Base-by-base conservation (phyloP, 2,888 invertebrate genomes). In the Torymus tubicola region DNA sequence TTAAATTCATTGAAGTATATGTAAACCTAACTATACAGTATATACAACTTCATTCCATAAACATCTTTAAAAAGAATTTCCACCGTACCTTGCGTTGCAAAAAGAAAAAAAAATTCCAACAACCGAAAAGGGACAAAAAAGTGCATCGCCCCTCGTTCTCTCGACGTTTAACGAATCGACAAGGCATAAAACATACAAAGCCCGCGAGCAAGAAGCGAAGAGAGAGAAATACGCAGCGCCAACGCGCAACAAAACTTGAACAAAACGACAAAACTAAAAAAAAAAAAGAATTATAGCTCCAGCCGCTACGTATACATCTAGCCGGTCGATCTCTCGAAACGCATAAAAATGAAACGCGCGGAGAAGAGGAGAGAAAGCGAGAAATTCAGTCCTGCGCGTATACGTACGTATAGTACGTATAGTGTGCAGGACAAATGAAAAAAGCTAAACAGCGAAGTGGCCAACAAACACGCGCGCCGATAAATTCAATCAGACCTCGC, bases 401-500 rank as follows among this genome's bases (percentile, higher is more conserved):
- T 21, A 21, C 21, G 31, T 31, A 31, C 4, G 5, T 5, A 5
- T 31, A 31, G 31, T 42, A 42, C 42, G 42, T 8, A 42, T 8
- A 42, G 42, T 42, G 42, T 8, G 42, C 8, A 42, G 42, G 42
- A 42, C 42, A 42, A 42, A 42, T 42, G 42, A 71, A 55, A 65
- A 42, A 75, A 58, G 14, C 55, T 63, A 64, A 64, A 67, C 52
- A 53, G n/a, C 13, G 31, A 80, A 74, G 63, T 68, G 72, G 31
- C 68, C 57, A 42, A 42, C 53, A 75, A 61, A 53, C 18, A 73
- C 55, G 14, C 42, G 72, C 31, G 31, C 85, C 86, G 87, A 88
- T 88, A 87, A 89, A 90, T 89, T 90, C 89, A 90, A 90, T 90
- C 89, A 88, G 88, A 89, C 89, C 88, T 87, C 87, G 88, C 90